Evolutionary conservation across 2,113 vertebrate genomes (phyloP), one percentile per base, ranked within the genome.

Genomic region (Rhegmatorhina hoffmannsi): DNA sequence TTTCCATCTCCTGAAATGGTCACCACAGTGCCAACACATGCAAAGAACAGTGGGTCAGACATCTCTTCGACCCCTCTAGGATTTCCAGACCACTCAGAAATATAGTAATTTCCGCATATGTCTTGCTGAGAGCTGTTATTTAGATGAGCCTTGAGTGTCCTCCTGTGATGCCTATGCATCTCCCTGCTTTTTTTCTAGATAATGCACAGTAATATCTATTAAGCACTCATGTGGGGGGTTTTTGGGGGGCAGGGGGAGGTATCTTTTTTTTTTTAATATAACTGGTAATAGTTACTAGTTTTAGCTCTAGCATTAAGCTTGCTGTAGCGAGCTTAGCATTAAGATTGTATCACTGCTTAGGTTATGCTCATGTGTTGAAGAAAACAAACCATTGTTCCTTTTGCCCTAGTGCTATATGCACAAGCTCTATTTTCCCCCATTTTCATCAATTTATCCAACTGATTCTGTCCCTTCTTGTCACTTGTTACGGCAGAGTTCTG

Each of bases 201-300:
- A 19, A 5, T 12, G 28, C 4, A 10, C 3, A 38, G 38, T 7
- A 52, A 67, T 2, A 55, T 24, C 13, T 68, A 3, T 16, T 50
- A 84, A 25, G 26, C 14, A 24, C 12, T 58, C 8, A 10, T 46
- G 44, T 40, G 44, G 46, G 46, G 21, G 21, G 13, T n/a, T 50
- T 10, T 1, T 7, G 6, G 2, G 5, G n/a, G n/a, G n/a, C n/a
- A n/a, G 2, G 11, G 1, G 0, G 40, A 15, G 14, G 40, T 33
- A 7, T 53, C 28, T 29, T 8, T 12, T 31, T 60, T 43, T 55
- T 74, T 52, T 6, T n/a, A n/a, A 36, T 10, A 19, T 9, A 21
- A 24, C 38, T 36, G n/a, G 11, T 36, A 69, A 64, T 23, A 59
- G 7, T 76, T 86, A 26, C 1, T 59, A n/a, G 24, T 36, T 73